Percentiles rank a stretch among this genome's conserved stretches.
Evolutionary conservation across 2,888 invertebrate genomes (phyloP).

Genomic region (Xestia sexstrigata): DNA sequence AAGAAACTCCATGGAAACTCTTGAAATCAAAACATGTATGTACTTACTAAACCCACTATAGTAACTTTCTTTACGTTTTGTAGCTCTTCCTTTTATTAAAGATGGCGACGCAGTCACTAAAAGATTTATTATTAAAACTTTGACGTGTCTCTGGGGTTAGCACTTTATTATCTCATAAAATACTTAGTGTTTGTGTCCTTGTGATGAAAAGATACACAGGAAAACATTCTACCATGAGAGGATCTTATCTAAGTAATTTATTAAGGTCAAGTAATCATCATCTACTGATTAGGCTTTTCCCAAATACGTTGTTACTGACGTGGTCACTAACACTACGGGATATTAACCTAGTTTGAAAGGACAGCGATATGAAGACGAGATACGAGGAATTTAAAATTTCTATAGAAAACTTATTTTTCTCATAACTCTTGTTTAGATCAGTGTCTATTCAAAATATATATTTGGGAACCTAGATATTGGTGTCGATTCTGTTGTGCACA

Average conservation of each 20-base stretch:
- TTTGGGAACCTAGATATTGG: no score
- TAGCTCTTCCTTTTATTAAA: background rate
- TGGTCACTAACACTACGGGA: no score
- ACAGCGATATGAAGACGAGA: no score
- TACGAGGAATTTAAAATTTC: no score
- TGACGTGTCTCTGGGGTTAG: background rate
- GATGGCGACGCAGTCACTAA: background rate
- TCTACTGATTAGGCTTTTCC: background rate
- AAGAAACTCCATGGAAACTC: no score
- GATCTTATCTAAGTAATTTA: background rate
- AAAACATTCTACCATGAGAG: background rate
- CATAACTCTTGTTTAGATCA: no score
- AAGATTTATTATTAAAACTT: conserved; percentile 29
- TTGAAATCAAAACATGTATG: background rate
- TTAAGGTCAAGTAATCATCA: background rate
- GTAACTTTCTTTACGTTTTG: background rate
- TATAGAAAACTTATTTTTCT: no score
- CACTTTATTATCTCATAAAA: conserved; percentile 41
- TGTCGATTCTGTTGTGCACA: no score
- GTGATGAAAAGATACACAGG: conserved; percentile 28
- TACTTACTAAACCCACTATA: background rate
- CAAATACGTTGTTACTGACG: background rate
- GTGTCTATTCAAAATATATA: no score
- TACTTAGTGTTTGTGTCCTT: conserved; percentile 9
- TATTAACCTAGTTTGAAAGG: no score